Conservation (phyloP, 2,113 vertebrate species). For the Asarcornis scutulata region DNA sequence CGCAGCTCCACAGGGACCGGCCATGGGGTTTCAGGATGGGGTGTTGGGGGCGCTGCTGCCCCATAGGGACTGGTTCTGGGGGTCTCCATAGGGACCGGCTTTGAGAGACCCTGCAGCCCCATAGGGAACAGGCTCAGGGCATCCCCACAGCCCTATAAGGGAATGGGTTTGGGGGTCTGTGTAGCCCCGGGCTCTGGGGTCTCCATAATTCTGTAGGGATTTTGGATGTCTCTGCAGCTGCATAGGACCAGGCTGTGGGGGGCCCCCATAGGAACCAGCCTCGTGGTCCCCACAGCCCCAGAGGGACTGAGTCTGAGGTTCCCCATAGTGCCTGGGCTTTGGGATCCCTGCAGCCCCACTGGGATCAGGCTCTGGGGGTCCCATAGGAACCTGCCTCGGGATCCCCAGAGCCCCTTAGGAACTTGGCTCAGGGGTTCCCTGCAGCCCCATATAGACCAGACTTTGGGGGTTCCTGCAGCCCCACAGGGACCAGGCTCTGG, state of each 20-base stretch:
- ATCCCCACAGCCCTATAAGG: too few species aligned
- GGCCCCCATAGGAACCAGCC: accelerated
- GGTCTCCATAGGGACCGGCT: background rate
- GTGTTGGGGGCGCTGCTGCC: too few species aligned
- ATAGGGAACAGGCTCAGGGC: too few species aligned
- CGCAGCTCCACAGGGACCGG: too few species aligned
- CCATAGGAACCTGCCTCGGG: background rate
- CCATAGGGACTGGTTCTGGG: too few species aligned
- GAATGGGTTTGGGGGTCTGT: background rate
- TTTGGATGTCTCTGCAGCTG: background rate
- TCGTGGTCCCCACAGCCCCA: background rate
- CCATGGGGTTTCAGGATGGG: too few species aligned
- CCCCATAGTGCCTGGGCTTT: background rate
- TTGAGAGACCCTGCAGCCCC: background rate
- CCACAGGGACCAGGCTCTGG: background rate
- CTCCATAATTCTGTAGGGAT: accelerated
- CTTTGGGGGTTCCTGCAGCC: too few species aligned
- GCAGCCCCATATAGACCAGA: too few species aligned
- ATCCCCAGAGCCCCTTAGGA: background rate
- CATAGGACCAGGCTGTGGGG: background rate
- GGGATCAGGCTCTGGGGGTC: too few species aligned
- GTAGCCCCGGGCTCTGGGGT: too few species aligned
- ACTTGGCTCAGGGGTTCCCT: background rate
- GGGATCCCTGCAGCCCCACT: background rate
- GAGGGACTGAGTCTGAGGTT: background rate